Evolutionary conservation across 2,888 invertebrate genomes (phyloP).

Genomic region (Agrenia bidenticulata): DNA sequence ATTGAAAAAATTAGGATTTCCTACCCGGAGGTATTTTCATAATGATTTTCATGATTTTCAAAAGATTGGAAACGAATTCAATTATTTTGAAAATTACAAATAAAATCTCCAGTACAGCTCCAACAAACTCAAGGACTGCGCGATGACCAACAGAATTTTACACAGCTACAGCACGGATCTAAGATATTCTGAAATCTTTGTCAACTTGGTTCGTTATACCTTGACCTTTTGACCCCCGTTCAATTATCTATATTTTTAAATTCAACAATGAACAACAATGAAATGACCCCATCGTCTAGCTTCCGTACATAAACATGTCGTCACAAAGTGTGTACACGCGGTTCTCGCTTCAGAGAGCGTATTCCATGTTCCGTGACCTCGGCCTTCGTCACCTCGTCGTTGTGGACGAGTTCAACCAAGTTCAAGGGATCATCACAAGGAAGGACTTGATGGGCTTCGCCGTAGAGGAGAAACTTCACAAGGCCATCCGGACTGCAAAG

Average conservation of each 20-base stretch:
- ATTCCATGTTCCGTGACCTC: slow-evolving; percentile 57
- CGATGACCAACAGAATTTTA: slow-evolving; percentile 36
- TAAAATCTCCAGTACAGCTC: slow-evolving; percentile 40
- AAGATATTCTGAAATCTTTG: slow-evolving; percentile 28
- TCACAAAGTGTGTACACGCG: slow-evolving; percentile 55
- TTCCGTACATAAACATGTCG: slow-evolving; percentile 56
- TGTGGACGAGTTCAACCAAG: slow-evolving; percentile 55
- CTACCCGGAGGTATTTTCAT: slow-evolving; percentile 46
- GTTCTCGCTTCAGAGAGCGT: slow-evolving; percentile 57
- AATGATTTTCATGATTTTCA: too few relatives aligned
- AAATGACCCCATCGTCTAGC: slow-evolving; percentile 17
- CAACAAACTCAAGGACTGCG: slow-evolving; percentile 40
- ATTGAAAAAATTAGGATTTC: slow-evolving; percentile 43
- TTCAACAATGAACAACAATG: too few relatives aligned
- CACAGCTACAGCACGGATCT: slow-evolving; percentile 38
- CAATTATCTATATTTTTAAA: not conserved
- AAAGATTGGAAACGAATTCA: too few relatives aligned
- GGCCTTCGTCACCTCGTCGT: slow-evolving; percentile 58
- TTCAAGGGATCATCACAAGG: slow-evolving; percentile 57
- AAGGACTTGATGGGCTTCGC: slow-evolving; percentile 58
- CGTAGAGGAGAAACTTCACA: slow-evolving; percentile 55
- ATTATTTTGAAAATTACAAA: too few relatives aligned
- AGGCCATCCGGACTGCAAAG: slow-evolving; percentile 8
- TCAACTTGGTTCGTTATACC: slow-evolving; percentile 37
- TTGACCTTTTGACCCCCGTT: not conserved